Base-by-base conservation (phyloP, 1,140 invertebrate species). In the Gonatopus flavifemur region DNA sequence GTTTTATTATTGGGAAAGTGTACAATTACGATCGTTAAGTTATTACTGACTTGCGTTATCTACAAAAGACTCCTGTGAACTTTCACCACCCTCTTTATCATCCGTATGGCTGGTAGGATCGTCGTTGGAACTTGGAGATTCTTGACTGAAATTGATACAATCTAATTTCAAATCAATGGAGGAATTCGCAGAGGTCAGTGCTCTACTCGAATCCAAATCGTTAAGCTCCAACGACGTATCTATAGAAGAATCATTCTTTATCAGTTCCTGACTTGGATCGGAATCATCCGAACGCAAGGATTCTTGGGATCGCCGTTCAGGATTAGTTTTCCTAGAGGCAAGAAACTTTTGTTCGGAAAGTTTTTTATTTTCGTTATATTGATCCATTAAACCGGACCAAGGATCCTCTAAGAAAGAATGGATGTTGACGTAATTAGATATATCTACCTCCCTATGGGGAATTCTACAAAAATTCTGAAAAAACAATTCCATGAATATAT, bases 391-490 rank as follows among this genome's bases (percentile, higher is more conserved):
- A 21, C 67, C 48, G 32, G 46, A 46, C 69, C 69, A 71, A 7
- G 69, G 69, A 56, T 71, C 66, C 42, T 70, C 66, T 12, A 70
- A 53, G 37, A 64, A 62, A 3, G 62, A 67, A 39, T 39, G 36
- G 3, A 67, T 18, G 46, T 70, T 52, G 22, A 70, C 4, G 20
- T 62, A 70, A 1, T 16, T 24, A 3, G 59, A 52, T 54, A 69
- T 55, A 21, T 67, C 25, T 9, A 37, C 12, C 2, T 52, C 49
- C 45, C 37, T 51, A 3, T 31, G 19, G 2, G n/a, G n/a, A 35
- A 35, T 33, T 19, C 39, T 61, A 7, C 49, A 49, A 8, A 39
- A 57, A 35, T 25, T 44, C 66, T 69, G 3, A 20, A 64, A 52
- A 13, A 0, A 22, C 30, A 21, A 25, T n/a, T 9, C 43, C 7